Evolutionary conservation across 2,888 invertebrate genomes (phyloP), one percentile per base, ranked within the genome.

Genomic region (Eupithecia subfuscata): DNA sequence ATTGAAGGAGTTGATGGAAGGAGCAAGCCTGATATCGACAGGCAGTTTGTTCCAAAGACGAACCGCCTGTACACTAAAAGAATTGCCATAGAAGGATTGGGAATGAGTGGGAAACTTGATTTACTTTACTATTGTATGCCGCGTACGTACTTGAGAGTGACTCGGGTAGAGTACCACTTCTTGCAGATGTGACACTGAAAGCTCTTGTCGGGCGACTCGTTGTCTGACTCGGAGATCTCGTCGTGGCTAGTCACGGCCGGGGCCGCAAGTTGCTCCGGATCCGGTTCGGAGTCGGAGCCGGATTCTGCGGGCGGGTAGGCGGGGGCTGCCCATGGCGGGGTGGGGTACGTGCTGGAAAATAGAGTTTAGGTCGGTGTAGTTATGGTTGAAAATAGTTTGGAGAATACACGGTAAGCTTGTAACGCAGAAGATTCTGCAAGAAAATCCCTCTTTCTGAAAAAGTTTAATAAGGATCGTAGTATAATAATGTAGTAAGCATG

Each of bases 151-250:
- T 95, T 95, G 75, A 95, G 87, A 0, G 95, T 95, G 9, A 95
- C 95, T 16, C 91, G 79, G 0, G 95, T 95, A 0, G 95, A 95
- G 79, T 93, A 95, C 95, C 95, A 95, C 89, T 95, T 95, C 72
- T 86, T 81, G 77, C 95, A 95, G 37, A 94, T 88, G 82, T 94
- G 93, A 76, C 95, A 95, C 81, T 95, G 95, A 86, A 93, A 94
- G 81, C 92, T 93, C 85, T 95, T 95, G 81, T 95, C 95, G 0
- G 93, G 89, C 0, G 93, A 92, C 81, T 95, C 95, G 84, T 94
- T 93, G 0, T 93, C 93, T 0, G 90, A 90, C 81, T 95, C 95
- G 83, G 74, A 74, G 64, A 77, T 74, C 67, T 74, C 74, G 63
- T 77, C 77, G 74, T 77, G 25, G 85, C 80, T 78, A 22, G 80